A percentile compares a stretch with the other conserved stretches of the same genome.
These are phyloP conservation scores for Odontesthes bonariensis DNA, from an alignment of 2,113 vertebrate genomes.

Conservation along the genomic window DNA sequence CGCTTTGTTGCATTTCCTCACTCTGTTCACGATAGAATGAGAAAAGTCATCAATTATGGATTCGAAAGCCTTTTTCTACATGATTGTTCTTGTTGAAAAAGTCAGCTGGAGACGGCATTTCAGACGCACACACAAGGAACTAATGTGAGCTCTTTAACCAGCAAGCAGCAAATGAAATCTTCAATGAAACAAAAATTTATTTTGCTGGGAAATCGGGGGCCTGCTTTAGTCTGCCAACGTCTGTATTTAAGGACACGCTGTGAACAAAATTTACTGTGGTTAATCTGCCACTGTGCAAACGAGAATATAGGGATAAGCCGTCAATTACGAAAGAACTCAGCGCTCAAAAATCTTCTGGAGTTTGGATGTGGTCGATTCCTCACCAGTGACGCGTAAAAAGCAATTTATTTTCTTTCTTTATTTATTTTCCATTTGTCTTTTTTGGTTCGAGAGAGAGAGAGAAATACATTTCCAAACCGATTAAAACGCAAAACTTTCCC, in stretches of 20 bases:
- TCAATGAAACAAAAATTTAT: constrained; percentile 3
- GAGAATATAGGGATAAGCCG: not conserved
- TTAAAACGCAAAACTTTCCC: constrained; percentile 47
- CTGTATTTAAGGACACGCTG: not conserved
- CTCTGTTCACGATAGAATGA: not conserved
- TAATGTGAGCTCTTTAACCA: not conserved
- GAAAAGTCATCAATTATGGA: not conserved
- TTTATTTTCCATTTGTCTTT: constrained; percentile 32
- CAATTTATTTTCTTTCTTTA: not conserved
- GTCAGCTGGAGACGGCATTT: not conserved
- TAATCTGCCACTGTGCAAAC: not conserved
- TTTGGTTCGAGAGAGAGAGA: constrained; percentile 20
- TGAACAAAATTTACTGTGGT: not conserved
- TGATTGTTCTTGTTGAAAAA: not conserved
- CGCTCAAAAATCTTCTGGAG: not conserved
- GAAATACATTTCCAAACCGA: not conserved
- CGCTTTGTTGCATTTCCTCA: too few relatives aligned
- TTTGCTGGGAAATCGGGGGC: not conserved
- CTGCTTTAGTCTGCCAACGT: not conserved
- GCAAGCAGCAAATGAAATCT: not conserved
- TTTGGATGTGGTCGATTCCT: constrained; percentile 6
- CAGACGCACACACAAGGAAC: not conserved
- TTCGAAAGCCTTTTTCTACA: not conserved
- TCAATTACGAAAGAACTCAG: not conserved
- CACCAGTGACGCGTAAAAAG: constrained; percentile 14